Conservation (phyloP, 2,113 vertebrate genomes). For the Merops nubicus region DNA sequence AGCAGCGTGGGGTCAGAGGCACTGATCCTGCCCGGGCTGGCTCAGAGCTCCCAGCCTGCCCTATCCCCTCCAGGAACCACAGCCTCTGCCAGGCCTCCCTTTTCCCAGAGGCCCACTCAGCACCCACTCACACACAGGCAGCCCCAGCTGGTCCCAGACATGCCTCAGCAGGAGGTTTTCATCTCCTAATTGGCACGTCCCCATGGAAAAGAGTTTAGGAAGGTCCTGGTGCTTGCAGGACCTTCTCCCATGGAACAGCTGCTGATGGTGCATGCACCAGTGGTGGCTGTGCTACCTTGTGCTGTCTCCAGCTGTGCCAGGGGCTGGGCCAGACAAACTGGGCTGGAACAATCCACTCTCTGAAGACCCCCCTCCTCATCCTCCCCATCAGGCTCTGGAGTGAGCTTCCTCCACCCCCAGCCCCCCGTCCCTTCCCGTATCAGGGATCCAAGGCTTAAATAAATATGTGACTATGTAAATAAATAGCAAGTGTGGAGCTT, state of each 20-base stretch:
- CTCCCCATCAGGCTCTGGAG: accelerated
- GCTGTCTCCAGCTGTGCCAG: too few relatives aligned
- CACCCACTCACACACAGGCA: conserved; percentile 11
- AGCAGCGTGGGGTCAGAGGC: accelerated
- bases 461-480: conserved; percentile 68
- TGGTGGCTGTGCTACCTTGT: not conserved
- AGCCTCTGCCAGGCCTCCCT: not conserved
- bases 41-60: not conserved
- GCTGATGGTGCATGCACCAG: accelerated
- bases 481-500: conserved; percentile 60
- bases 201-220: not conserved
- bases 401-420: not conserved
- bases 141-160: conserved; percentile 45
- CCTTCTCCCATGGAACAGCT: not conserved
- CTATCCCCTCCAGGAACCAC: not conserved
- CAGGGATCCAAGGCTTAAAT: conserved; percentile 43
- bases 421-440: not conserved
- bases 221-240: not conserved
- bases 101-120: not conserved
- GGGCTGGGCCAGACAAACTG: not conserved
- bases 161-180: conserved; percentile 29
- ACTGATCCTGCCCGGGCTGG: not conserved
- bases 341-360: not conserved
- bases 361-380: not conserved
- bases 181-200: not conserved